Evolutionary conservation across 2,113 vertebrate genomes (phyloP).

Genomic region (Ascaphus truei): DNA sequence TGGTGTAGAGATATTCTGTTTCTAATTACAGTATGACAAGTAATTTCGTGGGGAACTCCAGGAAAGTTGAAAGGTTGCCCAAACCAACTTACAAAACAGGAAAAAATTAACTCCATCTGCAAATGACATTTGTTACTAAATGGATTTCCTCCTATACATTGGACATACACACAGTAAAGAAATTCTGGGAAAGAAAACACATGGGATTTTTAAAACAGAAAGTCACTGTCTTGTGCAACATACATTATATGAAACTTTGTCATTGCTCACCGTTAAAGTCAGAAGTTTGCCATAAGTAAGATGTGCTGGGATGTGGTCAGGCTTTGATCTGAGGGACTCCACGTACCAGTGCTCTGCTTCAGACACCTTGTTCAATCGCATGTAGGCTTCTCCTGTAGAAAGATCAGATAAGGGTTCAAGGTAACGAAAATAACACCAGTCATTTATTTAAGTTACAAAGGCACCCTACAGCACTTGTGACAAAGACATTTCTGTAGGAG

Average conservation of each 20-base stretch:
- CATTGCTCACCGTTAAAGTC: conserved; percentile 79
- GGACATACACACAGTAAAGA: too few relatives aligned
- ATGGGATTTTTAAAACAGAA: too few relatives aligned
- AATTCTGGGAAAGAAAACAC: too few relatives aligned
- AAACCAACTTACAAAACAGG: too few relatives aligned
- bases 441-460: not conserved
- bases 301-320: conserved; percentile 93
- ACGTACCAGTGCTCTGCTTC: conserved; percentile 91
- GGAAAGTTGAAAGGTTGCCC: too few relatives aligned
- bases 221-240: too few relatives aligned
- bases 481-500: not conserved
- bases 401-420: conserved; percentile 6
- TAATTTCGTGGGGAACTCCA: too few relatives aligned
- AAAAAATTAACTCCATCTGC: too few relatives aligned
- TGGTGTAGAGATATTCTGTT: too few relatives aligned
- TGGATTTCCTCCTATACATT: too few relatives aligned
- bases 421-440: conserved; percentile 17
- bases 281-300: conserved; percentile 94
- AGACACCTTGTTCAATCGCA: conserved; percentile 81
- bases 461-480: not conserved
- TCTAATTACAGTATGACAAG: too few relatives aligned
- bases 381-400: conserved; percentile 87
- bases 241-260: not conserved
- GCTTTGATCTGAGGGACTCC: conserved; percentile 88
- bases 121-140: too few relatives aligned